These are phyloP conservation scores for Montipora sp. DNA, from an alignment of 64 coral and sea anemone species.

Conservation along the genomic window DNA sequence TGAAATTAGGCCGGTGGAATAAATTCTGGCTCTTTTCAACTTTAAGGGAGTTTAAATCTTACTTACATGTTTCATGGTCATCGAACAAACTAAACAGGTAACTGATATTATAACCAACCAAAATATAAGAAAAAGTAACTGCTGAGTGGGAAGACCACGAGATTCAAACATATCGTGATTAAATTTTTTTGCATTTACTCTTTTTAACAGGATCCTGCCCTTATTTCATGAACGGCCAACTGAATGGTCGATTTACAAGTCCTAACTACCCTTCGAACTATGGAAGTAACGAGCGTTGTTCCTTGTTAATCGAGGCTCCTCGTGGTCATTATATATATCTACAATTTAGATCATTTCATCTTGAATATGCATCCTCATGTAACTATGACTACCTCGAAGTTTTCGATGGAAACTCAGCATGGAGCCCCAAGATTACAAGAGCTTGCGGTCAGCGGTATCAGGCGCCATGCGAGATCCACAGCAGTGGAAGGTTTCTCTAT, in stretches of 20 bases:
- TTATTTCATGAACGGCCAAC: neutral
- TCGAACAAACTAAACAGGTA: too few species aligned
- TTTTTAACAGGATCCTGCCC: neutral
- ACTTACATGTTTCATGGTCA: too few species aligned
- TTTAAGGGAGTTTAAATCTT: too few species aligned
- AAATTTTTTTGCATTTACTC: neutral
- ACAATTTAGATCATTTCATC: neutral
- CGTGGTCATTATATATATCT: neutral
- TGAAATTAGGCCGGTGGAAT: too few species aligned
- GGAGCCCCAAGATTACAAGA: neutral
- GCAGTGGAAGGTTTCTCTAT: too few species aligned
- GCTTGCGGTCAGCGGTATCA: neutral
- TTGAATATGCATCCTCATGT: neutral
- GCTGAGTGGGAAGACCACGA: too few species aligned
- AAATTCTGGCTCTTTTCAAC: too few species aligned
- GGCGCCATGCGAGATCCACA: too few species aligned
- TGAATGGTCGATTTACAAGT: neutral
- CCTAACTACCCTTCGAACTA: neutral
- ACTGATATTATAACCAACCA: too few species aligned
- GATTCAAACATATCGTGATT: too few species aligned
- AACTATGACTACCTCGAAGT: neutral
- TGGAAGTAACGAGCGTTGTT: neutral
- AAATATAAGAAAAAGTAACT: too few species aligned
- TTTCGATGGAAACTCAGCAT: neutral
- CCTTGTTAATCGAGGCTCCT: conserved; percentile 9